Percentiles rank a stretch among this genome's conserved stretches.
phyloP scores from a whole-genome alignment of 1,140 invertebrate species.

The Brachionus koreanus region DNA sequence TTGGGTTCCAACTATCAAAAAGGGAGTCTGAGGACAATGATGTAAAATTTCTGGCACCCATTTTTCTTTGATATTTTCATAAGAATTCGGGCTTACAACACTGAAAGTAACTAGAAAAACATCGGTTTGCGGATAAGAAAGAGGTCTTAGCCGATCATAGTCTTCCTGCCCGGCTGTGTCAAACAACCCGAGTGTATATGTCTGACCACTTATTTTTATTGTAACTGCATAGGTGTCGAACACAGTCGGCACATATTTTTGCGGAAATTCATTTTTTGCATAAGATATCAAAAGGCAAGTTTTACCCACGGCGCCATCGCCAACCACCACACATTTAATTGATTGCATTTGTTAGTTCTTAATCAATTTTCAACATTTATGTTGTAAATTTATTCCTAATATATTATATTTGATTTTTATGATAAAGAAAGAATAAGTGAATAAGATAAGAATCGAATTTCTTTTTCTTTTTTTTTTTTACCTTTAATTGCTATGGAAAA shows the following conservation, averaged over 20 bases:
- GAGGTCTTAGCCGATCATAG: constrained; percentile 81
- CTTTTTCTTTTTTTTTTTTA: not conserved
- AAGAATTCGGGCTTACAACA: constrained; percentile 94
- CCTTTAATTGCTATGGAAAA: not conserved
- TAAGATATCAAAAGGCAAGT: constrained; percentile 52
- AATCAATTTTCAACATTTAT: not conserved
- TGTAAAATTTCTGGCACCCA: constrained; percentile 61
- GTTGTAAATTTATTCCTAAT: not conserved
- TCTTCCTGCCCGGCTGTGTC: constrained; percentile 72
- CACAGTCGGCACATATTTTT: constrained; percentile 53
- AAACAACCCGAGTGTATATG: constrained; percentile 81
- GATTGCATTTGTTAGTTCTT: constrained; percentile 24
- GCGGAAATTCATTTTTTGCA: constrained; percentile 52
- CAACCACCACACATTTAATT: constrained; percentile 51
- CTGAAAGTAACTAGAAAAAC: constrained; percentile 98
- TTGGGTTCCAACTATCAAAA: constrained; percentile 56
- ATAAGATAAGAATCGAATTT: constrained; percentile 15
- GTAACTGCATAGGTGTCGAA: constrained; percentile 99
- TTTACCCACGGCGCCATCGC: constrained; percentile 54
- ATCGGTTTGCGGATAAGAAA: constrained; percentile 96
- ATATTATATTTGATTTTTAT: constrained; percentile 18
- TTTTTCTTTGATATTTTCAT: constrained; percentile 99
- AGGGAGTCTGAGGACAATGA: constrained; percentile 60
- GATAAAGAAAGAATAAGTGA: not conserved
- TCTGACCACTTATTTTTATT: constrained; percentile 96